Conservation (phyloP, 2,113 vertebrate species). For the Corythoichthys haematopterus region DNA sequence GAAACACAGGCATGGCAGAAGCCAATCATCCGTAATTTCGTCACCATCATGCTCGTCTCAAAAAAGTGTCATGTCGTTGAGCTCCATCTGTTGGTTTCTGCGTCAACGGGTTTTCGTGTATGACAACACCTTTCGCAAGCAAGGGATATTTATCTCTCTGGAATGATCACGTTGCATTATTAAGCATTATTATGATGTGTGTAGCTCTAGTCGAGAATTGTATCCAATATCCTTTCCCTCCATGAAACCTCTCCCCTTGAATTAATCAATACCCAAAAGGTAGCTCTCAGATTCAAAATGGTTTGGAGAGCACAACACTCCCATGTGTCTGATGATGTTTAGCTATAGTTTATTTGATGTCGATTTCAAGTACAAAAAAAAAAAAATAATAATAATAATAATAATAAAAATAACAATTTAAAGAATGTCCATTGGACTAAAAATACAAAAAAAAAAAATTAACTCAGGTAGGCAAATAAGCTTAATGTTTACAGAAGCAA, state of each 20-base stretch:
- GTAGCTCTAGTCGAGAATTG: neutral
- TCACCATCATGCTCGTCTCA: slow-evolving; percentile 21
- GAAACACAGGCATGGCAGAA: neutral
- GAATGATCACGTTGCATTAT: neutral
- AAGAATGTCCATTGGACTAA: too few relatives aligned
- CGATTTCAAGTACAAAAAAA: too few relatives aligned
- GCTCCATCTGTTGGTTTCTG: neutral
- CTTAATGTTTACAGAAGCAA: too few relatives aligned
- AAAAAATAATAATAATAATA: too few relatives aligned
- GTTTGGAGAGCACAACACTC: too few relatives aligned
- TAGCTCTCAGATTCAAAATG: too few relatives aligned
- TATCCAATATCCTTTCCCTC: neutral
- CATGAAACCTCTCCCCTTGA: neutral
- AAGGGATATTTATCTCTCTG: neutral
- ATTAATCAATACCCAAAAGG: too few relatives aligned
- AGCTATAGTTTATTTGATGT: too few relatives aligned
- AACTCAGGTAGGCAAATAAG: too few relatives aligned
- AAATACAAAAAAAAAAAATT: too few relatives aligned
- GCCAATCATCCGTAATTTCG: neutral
- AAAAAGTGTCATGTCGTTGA: slow-evolving; percentile 13
- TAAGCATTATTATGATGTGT: neutral
- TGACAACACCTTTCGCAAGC: neutral
- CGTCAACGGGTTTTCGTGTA: slow-evolving; percentile 21
- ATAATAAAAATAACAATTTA: too few relatives aligned
- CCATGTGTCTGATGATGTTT: too few relatives aligned